These are phyloP conservation scores for Stenotaenia linearis DNA, from an alignment of 2,888 invertebrate species.

Conservation along the genomic window DNA sequence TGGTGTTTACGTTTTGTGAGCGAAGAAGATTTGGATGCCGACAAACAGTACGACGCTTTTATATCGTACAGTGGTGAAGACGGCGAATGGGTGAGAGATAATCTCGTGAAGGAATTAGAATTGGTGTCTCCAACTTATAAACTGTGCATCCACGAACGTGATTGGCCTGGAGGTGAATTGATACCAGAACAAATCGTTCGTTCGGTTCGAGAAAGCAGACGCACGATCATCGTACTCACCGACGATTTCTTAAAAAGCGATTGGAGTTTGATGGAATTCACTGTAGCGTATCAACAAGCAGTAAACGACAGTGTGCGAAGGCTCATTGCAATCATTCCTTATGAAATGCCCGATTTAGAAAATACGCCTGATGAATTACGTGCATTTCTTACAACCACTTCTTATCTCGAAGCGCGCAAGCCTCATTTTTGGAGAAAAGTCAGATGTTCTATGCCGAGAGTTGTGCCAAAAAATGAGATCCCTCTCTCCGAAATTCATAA, in stretches of 20 bases:
- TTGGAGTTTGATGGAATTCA: constrained; percentile 3
- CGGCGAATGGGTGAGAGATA: not conserved
- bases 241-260: not conserved
- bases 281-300: not conserved
- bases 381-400: not conserved
- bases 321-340: not conserved
- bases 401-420: not conserved
- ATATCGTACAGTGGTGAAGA: not conserved
- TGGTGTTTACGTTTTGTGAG: constrained; percentile 13
- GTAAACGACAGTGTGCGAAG: not conserved
- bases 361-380: not conserved
- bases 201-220: not conserved
- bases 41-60: not conserved
- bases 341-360: not conserved
- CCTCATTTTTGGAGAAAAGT: not conserved
- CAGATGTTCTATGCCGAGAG: not conserved
- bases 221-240: not conserved
- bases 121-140: not conserved
- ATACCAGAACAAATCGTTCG: constrained; percentile 1
- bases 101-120: not conserved
- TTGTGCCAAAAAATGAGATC: no score
- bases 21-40: not conserved
- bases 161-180: not conserved
- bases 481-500: no score
- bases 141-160: not conserved